Evolutionary conservation across 2,797 vertebrate genomes (phyloP), one percentile per base, ranked within the genome.

Genomic region (Argentina silus): DNA sequence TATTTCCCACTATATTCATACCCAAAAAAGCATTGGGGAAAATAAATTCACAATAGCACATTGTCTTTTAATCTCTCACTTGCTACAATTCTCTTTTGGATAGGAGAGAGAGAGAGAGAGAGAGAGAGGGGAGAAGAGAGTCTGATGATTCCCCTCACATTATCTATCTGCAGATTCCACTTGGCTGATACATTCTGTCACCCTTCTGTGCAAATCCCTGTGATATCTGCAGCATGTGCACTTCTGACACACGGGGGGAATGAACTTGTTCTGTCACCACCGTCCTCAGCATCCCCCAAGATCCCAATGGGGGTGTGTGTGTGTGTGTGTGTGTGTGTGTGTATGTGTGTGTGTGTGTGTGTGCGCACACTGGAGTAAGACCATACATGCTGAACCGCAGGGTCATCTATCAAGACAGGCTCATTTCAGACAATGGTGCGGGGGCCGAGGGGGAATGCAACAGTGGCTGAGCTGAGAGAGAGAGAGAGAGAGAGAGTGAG

Each of bases 341-440:
- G 27, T 36, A 4, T 36, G 27, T 36, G 27, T 36, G 27, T 36
- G 27, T 36, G 27, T 36, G 27, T 36, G 27, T 36, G 27, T 36
- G 27, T 36, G 27, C 4, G 27, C 4, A 45, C 51, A 47, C 47
- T 51, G 63, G 42, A 36, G 55, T 15, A 36, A 87, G 86, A 88
- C 90, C 86, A 84, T 91, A 87, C 89, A 89, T 85, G 83, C 87
- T 83, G 89, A 85, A 89, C 89, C 87, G 88, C 87, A 87, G 47
- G 90, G 89, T 91, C 87, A 90, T 91, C 88, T 85, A 91, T 92
- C 89, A 92, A 86, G 85, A 86, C 84, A 81, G 81, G 77, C 85
- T 89, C 88, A 76, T 84, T 88, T 83, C 88, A 88, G 90, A 90
- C 89, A 90, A 87, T 83, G 83, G 79, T 80, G 81, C 67, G 87